Conservation (phyloP, 2,888 invertebrate genomes). For the Harmothoe impar region DNA sequence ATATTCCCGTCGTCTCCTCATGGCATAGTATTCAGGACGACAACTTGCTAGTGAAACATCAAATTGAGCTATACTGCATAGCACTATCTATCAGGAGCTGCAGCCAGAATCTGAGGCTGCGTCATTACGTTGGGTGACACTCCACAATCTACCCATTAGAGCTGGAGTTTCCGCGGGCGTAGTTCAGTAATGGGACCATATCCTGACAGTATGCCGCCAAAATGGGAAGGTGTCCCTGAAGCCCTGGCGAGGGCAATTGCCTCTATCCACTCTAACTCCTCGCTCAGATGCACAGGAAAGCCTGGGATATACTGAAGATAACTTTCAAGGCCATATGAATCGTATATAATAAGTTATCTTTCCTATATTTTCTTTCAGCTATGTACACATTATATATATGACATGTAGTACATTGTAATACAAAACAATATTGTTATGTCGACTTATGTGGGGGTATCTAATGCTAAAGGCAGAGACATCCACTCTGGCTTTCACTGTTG, state of each 20-base stretch:
- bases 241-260: neutral
- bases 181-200: slow-evolving; percentile 12
- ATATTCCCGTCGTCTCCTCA: no score
- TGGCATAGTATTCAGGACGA: no score
- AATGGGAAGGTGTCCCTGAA: neutral
- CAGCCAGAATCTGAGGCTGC: neutral
- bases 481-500: no score
- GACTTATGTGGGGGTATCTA: no score
- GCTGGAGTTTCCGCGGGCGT: neutral
- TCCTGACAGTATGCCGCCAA: neutral
- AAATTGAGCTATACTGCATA: neutral
- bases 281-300: neutral
- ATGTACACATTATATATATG: no score
- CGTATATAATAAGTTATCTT: no score
- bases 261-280: neutral
- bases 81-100: neutral
- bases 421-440: no score
- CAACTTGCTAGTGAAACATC: no score
- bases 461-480: no score
- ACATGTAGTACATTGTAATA: no score
- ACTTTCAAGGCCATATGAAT: neutral
- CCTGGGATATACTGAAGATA: neutral
- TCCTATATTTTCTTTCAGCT: no score
- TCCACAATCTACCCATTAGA: slow-evolving; percentile 29
- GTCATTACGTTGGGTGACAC: slow-evolving; percentile 6